Percentiles rank a stretch among this genome's conserved stretches.
phyloP scores from a whole-genome alignment of 2,888 invertebrate genomes.

The Onthophagus sagittarius region DNA sequence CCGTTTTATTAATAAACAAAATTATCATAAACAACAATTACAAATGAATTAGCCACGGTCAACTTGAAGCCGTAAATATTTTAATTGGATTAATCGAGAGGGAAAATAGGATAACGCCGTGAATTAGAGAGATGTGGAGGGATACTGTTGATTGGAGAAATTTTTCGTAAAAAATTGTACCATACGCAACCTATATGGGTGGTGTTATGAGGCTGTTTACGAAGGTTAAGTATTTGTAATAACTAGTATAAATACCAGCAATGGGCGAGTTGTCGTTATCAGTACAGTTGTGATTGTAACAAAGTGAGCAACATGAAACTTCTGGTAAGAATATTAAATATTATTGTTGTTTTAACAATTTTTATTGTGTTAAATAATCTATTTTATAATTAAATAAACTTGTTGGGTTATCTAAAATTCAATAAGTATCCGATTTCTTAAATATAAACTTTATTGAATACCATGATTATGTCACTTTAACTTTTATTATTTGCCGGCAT shows the following conservation, averaged over 20 bases:
- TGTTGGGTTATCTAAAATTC: too few species aligned
- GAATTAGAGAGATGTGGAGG: not conserved
- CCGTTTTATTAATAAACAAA: not conserved
- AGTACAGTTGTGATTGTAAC: not conserved
- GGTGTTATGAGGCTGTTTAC: not conserved
- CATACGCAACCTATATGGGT: not conserved
- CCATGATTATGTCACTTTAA: not conserved
- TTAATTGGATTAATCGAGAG: not conserved
- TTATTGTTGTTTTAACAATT: not conserved
- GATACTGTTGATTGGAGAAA: not conserved
- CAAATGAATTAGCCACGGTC: not conserved
- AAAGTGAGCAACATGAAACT: conserved; percentile 12
- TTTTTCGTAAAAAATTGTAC: not conserved
- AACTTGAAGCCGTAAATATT: not conserved
- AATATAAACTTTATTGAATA: not conserved
- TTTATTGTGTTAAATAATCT: not conserved
- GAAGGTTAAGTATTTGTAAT: conserved; percentile 5
- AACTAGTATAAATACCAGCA: not conserved
- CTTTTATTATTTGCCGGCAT: not conserved
- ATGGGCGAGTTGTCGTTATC: conserved; percentile 1
- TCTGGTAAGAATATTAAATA: conserved; percentile 1
- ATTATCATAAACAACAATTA: not conserved
- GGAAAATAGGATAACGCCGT: not conserved
- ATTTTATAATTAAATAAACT: too few species aligned
- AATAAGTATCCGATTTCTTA: not conserved